Evolutionary conservation across 2,797 vertebrate species (phyloP).

Genomic region (Smutsia temminckii): DNA sequence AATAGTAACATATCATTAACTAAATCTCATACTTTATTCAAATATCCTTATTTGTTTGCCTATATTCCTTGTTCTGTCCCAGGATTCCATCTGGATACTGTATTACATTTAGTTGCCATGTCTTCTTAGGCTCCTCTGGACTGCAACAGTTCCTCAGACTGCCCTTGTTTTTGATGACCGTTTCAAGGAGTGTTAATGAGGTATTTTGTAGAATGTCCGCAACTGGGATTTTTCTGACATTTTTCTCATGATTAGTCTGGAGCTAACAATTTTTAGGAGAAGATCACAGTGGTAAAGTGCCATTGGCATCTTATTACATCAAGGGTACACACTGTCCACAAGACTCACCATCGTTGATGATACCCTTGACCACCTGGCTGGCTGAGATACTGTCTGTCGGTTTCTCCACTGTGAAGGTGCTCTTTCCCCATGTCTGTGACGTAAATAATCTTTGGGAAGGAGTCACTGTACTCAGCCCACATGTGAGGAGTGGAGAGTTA

Average conservation of each 20-base stretch:
- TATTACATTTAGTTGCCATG: background rate
- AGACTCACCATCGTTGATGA: background rate
- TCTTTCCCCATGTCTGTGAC: background rate
- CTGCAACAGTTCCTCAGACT: background rate
- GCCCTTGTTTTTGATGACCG: background rate
- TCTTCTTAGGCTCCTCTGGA: background rate
- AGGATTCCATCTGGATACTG: background rate
- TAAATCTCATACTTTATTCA: background rate
- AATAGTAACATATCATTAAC: background rate
- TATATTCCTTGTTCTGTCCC: background rate
- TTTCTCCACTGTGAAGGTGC: background rate
- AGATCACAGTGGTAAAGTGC: background rate
- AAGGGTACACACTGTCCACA: background rate
- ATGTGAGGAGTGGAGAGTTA: background rate
- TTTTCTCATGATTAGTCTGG: background rate
- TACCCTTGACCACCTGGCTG: background rate
- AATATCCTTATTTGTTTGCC: background rate
- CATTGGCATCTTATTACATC: background rate
- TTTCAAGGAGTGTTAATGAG: background rate
- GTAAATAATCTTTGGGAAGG: background rate
- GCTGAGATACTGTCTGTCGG: background rate
- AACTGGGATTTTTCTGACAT: background rate
- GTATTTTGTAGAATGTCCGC: background rate
- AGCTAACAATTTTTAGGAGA: background rate
- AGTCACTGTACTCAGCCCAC: background rate